Percentiles rank a stretch among this genome's conserved stretches.
These are phyloP conservation scores for Poeciliopsis turrubarensis DNA, from an alignment of 2,113 vertebrate species.

Conservation along the genomic window DNA sequence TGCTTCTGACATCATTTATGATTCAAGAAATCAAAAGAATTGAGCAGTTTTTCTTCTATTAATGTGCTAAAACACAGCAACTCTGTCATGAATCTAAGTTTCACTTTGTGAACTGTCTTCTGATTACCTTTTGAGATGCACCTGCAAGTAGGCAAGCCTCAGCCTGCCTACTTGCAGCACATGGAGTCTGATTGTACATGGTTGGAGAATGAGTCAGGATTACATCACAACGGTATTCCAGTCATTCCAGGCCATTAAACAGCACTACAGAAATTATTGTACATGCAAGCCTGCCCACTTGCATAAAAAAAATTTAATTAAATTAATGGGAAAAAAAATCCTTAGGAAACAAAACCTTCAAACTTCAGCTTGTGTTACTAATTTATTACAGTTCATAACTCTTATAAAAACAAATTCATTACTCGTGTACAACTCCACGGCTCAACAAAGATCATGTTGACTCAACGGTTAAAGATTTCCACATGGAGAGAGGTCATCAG, in stretches of 20 bases:
- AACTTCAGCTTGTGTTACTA: conserved; percentile 21
- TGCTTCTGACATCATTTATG: too few species aligned
- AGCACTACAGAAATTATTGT: conserved; percentile 16
- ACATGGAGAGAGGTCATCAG: neutral
- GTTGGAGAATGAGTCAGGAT: conserved; percentile 51
- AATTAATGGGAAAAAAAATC: too few species aligned
- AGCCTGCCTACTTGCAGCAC: too few species aligned
- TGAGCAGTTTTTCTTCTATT: neutral
- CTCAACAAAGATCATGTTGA: conserved; percentile 30
- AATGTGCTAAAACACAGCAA: neutral
- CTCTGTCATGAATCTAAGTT: neutral
- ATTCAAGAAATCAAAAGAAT: too few species aligned
- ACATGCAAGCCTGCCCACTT: too few species aligned
- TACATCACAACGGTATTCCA: conserved; percentile 10
- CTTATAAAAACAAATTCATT: conserved; percentile 60
- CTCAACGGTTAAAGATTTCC: conserved; percentile 22
- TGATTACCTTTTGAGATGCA: neutral
- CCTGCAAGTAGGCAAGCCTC: neutral
- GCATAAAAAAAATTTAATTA: too few species aligned
- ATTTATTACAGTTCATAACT: conserved; percentile 61
- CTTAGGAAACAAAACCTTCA: neutral
- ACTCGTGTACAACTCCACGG: conserved; percentile 23
- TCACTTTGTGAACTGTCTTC: neutral
- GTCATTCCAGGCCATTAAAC: conserved; percentile 5
- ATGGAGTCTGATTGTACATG: conserved; percentile 30